phyloP scores from a whole-genome alignment of 2,113 vertebrate species.

The Sclerurus mexicanus region DNA sequence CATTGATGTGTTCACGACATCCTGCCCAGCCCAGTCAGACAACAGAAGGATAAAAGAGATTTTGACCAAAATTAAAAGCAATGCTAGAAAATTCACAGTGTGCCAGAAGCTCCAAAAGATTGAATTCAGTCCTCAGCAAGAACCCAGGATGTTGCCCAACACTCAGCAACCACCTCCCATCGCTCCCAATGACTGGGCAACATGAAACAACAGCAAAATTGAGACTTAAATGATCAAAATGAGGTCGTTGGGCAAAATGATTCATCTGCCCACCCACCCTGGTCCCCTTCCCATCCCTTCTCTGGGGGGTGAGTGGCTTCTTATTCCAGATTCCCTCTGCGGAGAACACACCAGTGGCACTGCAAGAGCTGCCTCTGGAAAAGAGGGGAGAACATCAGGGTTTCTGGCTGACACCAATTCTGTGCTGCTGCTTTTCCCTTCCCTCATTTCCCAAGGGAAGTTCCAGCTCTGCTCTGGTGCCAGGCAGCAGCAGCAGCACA shows the following conservation, averaged over 20 bases:
- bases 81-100: neutral
- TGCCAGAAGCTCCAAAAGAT: neutral
- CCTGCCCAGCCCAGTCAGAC: neutral
- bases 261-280: neutral
- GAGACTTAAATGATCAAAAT: neutral
- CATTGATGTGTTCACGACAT: neutral
- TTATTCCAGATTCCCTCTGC: neutral
- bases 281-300: neutral
- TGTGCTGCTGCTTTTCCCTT: neutral
- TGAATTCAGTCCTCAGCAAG: neutral
- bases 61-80: neutral
- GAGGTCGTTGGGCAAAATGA: neutral
- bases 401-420: neutral
- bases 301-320: neutral
- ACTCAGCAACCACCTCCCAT: neutral
- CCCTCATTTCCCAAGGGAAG: neutral
- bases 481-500: neutral
- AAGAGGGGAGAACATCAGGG: neutral
- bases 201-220: neutral
- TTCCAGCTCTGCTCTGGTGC: neutral
- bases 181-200: neutral
- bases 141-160: neutral
- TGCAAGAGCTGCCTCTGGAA: neutral
- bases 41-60: neutral
- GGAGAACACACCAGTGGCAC: neutral